These are phyloP conservation scores for Latheticus oryzae DNA, from an alignment of 2,888 invertebrate species.

Conservation along the genomic window DNA sequence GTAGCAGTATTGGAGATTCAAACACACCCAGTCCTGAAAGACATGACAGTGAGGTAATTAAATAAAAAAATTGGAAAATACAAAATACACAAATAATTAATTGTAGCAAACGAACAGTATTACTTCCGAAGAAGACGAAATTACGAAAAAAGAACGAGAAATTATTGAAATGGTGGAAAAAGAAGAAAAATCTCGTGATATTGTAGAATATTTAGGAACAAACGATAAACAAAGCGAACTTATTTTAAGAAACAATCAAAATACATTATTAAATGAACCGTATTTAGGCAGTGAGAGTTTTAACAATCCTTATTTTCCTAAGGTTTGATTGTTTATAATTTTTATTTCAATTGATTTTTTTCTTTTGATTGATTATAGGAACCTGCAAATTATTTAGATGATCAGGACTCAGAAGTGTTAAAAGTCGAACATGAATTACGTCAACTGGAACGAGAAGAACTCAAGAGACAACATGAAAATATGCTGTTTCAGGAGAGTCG, in stretches of 20 bases:
- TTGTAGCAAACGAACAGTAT: constrained; percentile 72
- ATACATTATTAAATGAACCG: constrained; percentile 44
- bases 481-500: constrained; percentile 74
- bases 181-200: constrained; percentile 71
- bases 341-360: constrained; percentile 7
- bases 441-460: constrained; percentile 81
- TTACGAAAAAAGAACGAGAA: constrained; percentile 74
- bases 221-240: constrained; percentile 30
- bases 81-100: not conserved
- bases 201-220: constrained; percentile 48
- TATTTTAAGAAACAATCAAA: constrained; percentile 31
- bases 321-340: constrained; percentile 46
- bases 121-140: constrained; percentile 84
- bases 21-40: constrained; percentile 72
- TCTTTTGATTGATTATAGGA: constrained; percentile 44
- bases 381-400: constrained; percentile 56
- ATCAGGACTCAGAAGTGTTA: constrained; percentile 68
- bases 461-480: constrained; percentile 80
- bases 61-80: not conserved
- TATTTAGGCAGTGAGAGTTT: constrained; percentile 57
- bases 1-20: constrained; percentile 62
- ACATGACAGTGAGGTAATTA: constrained; percentile 79
- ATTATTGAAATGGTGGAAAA: constrained; percentile 74
- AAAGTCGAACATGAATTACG: constrained; percentile 83
- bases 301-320: constrained; percentile 56